phyloP scores from a whole-genome alignment of 2,888 invertebrate species.

The Trypoxylon attenuatum region DNA sequence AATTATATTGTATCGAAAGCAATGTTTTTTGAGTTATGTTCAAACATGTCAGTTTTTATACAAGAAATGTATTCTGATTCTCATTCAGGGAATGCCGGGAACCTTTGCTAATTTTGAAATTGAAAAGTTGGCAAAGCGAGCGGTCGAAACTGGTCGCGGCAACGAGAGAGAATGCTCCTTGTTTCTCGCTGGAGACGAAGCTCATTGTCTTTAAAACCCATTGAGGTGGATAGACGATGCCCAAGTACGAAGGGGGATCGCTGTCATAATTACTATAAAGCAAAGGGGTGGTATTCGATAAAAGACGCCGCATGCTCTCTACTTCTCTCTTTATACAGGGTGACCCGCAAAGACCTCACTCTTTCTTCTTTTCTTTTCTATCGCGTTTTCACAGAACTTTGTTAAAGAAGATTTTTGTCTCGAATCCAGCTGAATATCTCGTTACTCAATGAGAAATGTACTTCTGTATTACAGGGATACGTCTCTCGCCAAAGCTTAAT shows the following conservation, averaged over 20 bases:
- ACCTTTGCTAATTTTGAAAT: slow-evolving; percentile 65
- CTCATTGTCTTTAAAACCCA: slow-evolving; percentile 68
- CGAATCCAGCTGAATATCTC: background rate
- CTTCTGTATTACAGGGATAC: background rate
- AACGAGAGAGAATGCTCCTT: slow-evolving; percentile 44
- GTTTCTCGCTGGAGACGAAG: slow-evolving; percentile 45
- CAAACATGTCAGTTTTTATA: no score
- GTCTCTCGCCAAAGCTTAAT: background rate
- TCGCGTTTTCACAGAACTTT: slow-evolving; percentile 1
- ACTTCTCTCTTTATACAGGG: slow-evolving; percentile 29
- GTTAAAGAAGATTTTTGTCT: background rate
- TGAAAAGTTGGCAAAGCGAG: slow-evolving; percentile 68
- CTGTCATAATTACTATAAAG: slow-evolving; percentile 63
- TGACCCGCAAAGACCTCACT: slow-evolving; percentile 28
- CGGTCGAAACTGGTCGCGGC: slow-evolving; percentile 56
- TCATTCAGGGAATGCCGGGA: no score
- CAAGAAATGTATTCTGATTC: no score
- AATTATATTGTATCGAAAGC: no score
- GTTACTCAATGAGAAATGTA: background rate
- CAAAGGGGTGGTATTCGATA: slow-evolving; percentile 54
- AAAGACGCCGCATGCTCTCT: slow-evolving; percentile 32
- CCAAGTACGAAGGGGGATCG: slow-evolving; percentile 39
- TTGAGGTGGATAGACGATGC: slow-evolving; percentile 53
- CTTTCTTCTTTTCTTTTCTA: slow-evolving; percentile 16
- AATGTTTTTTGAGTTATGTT: no score